Evolutionary conservation across 2,797 vertebrate species (phyloP), one percentile per base, ranked within the genome.

Genomic region (Trachops cirrhosus): DNA sequence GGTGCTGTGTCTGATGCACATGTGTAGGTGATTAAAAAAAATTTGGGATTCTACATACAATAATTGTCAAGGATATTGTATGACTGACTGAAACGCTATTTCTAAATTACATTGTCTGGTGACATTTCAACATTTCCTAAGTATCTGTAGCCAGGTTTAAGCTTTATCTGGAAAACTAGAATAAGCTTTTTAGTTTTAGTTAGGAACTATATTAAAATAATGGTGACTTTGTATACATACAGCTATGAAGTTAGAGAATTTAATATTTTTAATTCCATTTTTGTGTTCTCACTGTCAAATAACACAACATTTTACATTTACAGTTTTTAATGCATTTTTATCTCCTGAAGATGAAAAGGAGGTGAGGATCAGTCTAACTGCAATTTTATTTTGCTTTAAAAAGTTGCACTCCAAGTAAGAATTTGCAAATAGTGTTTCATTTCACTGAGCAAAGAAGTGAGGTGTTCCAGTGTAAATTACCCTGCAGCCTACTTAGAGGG

Each of bases 301-400:
- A 82, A 86, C 14, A 77, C 83, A 92, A 73, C 6, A 86, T 52
- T 89, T 79, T 54, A 75, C 90, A 59, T 89, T 41, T 71, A 41
- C 70, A 37, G 4, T 16, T 95, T 83, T 85, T 67, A 21, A 79
- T 82, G 18, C 54, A 37, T 73, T 24, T 90, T 75, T 29, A 9
- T 29, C 62, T 82, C 4, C 41, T 83, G 39, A 92, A 24, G 29
- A 85, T 94, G 68, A n/a, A 82, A 82, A 94, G 24, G 21, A 86
- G 48, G 46, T 59, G 29, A 96, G 2, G 18, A 90, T 84, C 14
- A 88, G 32, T 91, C 15, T 93, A 75, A 50, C 22, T 48, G 12
- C 86, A 85, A 39, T 34, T 78, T 92, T 93, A 41, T 90, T 93
- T 87, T 94, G 59, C 41, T 95, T 87, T 95, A 48, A 84, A 96